A percentile compares a stretch with the other conserved stretches of the same genome.
These are phyloP conservation scores for Falco berigora DNA, from an alignment of 2,797 vertebrate genomes.

Conservation along the genomic window DNA sequence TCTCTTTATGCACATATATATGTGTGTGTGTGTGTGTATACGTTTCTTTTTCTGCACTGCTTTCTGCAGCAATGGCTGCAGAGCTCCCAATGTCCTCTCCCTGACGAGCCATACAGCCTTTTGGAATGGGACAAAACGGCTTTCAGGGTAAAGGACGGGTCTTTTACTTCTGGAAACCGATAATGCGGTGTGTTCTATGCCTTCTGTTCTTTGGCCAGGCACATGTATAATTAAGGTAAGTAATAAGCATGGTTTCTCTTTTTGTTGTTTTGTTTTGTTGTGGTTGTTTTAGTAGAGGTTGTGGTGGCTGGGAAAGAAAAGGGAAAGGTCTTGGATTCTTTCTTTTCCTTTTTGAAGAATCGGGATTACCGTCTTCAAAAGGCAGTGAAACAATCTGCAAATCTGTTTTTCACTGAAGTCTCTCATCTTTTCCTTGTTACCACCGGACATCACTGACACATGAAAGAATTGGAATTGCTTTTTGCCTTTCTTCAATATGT, in stretches of 20 bases:
- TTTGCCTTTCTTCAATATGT: not conserved
- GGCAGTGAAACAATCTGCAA: not conserved
- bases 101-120: constrained; percentile 13
- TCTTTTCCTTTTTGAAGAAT: not conserved
- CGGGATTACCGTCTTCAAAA: not conserved
- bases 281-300: not conserved
- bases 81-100: not conserved
- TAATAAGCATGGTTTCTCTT: not conserved
- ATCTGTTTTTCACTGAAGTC: not conserved
- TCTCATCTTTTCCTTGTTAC: not conserved
- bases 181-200: not conserved
- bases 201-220: not conserved
- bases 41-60: not conserved
- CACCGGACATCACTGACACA: not conserved
- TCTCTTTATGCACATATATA: not conserved
- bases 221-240: not conserved
- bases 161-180: not conserved
- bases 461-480: not conserved
- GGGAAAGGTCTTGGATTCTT: not conserved
- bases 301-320: not conserved
- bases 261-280: not conserved
- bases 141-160: not conserved
- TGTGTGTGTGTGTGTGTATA: not conserved
- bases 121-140: not conserved
- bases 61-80: not conserved